These are phyloP conservation scores for Aplysia californica DNA, from an alignment of 1,140 invertebrate genomes.

Conservation along the genomic window DNA sequence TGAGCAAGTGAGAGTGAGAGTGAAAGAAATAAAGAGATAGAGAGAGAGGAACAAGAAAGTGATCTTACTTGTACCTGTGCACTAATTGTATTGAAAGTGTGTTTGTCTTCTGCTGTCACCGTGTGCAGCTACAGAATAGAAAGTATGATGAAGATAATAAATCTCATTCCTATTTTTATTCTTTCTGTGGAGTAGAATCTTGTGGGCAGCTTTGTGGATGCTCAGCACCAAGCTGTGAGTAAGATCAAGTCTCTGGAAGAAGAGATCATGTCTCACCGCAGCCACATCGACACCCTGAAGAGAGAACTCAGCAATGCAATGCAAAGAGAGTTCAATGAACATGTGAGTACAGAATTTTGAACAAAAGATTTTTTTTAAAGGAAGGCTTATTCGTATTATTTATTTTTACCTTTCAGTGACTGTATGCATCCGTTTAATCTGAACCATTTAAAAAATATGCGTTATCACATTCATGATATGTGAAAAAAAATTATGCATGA, in stretches of 20 bases:
- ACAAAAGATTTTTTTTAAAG: background rate
- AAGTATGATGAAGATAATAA: no score
- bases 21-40: no score
- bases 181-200: no score
- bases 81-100: background rate
- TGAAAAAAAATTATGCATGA: background rate
- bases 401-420: background rate
- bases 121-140: no score
- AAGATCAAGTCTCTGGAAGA: slow-evolving; percentile 52
- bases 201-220: slow-evolving; percentile 59
- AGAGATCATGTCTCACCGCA: slow-evolving; percentile 48
- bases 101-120: background rate
- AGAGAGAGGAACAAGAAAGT: no score
- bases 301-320: slow-evolving; percentile 59
- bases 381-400: background rate
- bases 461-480: background rate
- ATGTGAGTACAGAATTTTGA: slow-evolving; percentile 33
- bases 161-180: no score
- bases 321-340: slow-evolving; percentile 52
- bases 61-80: no score
- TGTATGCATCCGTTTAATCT: background rate
- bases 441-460: background rate
- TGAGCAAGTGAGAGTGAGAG: no score
- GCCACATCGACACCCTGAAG: slow-evolving; percentile 57
- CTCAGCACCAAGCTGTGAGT: slow-evolving; percentile 49